These are phyloP conservation scores for Anagyrus pseudococci DNA, from an alignment of 2,888 invertebrate species.

Conservation along the genomic window DNA sequence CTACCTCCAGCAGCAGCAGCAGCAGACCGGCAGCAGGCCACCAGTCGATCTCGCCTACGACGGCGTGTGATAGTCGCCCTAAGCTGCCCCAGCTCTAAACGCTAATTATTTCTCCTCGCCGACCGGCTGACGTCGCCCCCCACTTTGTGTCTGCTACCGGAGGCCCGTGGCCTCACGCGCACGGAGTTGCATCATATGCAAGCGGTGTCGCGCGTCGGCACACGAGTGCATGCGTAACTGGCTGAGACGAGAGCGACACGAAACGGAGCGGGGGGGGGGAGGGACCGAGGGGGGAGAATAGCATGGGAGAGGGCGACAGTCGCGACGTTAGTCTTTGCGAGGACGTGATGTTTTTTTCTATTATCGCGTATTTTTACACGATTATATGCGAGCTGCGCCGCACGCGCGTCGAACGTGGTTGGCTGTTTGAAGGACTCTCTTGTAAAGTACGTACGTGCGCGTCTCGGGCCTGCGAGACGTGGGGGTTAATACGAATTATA, in stretches of 20 bases:
- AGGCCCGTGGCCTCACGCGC: too few relatives aligned
- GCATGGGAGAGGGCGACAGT: too few relatives aligned
- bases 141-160: too few relatives aligned
- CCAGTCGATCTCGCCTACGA: constrained; percentile 60
- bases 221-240: too few relatives aligned
- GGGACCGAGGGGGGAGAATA: too few relatives aligned
- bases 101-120: too few relatives aligned
- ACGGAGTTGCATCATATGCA: too few relatives aligned
- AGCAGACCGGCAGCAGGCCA: constrained; percentile 45
- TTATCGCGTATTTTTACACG: constrained; percentile 27
- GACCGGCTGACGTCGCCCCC: too few relatives aligned
- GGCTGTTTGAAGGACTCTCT: too few relatives aligned
- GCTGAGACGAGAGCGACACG: too few relatives aligned
- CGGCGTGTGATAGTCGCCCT: constrained; percentile 57
- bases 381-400: constrained; percentile 7
- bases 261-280: too few relatives aligned
- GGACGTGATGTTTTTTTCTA: constrained; percentile 22
- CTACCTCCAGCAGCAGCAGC: constrained; percentile 45
- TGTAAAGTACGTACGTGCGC: not conserved
- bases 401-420: not conserved
- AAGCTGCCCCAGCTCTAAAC: not conserved
- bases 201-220: not conserved
- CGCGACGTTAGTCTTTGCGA: too few relatives aligned
- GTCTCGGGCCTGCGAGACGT: not conserved
- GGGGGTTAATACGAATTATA: not conserved